Base-by-base conservation (phyloP, 2,113 vertebrate genomes). In the Forbesichthys papilliferus region DNA sequence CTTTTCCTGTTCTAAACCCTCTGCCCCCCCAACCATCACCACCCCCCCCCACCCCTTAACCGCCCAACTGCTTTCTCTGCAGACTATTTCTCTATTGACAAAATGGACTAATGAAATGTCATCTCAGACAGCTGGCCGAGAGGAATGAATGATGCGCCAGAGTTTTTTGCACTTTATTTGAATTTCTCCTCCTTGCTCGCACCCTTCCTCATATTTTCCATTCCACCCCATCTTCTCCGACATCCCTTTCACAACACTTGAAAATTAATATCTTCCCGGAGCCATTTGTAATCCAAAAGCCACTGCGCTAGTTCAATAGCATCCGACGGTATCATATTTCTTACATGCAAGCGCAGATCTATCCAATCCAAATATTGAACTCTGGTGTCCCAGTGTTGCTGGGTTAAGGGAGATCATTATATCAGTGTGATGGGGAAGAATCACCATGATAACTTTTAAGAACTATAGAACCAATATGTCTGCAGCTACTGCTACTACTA, bases 81-180 rank as follows among this genome's bases (percentile, higher is more conserved):
- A 84, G 87, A 95, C 90, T 2, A 95, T 95, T 94, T 94, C 94
- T 94, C 92, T 93, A 94, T 93, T 95, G 95, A 96, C 94, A 95
- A 94, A 96, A 92, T 91, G 90, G 86, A 77, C 94, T 96, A 96
- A 98, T 97, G 95, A 96, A 95, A 96, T 94, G 95, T 96, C 95
- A 95, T 91, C 93, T 95, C 92, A 84, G 93, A 94, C 93, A 94
- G 93, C 90, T 92, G 92, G 88, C 84, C 60, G 72, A 87, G 89
- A 95, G 86, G 93, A 97, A 92, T 95, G 94, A 97, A 42, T 42
- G 36, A 42, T 95, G 94, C 79, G 81, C 84, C 89, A 80, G 89
- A 96, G 95, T 92, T 94, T 95, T 86, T 94, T 94, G 86, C 83
- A 89, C 91, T 94, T 94, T 94, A 94, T 93, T 94, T 93, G 92